Percentiles rank a stretch among this genome's conserved stretches.
Evolutionary conservation across 2,113 vertebrate genomes (phyloP).

Genomic region (Trichomycterus rosablanca): DNA sequence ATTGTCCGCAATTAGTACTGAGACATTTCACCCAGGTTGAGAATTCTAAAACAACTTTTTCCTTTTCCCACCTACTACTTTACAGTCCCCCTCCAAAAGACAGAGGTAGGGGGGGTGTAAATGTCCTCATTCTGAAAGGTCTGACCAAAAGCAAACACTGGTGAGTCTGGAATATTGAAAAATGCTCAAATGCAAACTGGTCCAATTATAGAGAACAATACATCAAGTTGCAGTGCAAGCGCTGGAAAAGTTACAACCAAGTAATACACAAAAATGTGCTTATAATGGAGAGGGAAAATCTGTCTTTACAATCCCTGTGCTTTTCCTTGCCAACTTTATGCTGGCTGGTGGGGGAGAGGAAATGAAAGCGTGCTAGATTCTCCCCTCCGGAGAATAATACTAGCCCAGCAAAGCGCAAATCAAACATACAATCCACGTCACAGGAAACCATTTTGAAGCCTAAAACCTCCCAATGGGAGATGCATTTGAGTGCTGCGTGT

Average conservation of each 20-base stretch:
- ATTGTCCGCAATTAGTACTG: constrained; percentile 64
- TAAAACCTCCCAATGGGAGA: constrained; percentile 75
- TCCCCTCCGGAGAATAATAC: constrained; percentile 73
- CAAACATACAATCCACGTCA: constrained; percentile 78
- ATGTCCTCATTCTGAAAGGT: constrained; percentile 24
- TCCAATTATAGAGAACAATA: constrained; percentile 66
- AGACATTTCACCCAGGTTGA: constrained; percentile 44
- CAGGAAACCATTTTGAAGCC: constrained; percentile 78
- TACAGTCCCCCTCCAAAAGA: constrained; percentile 24
- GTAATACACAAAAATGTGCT: constrained; percentile 62
- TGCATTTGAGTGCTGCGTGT: constrained; percentile 71
- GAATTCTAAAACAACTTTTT: constrained; percentile 32
- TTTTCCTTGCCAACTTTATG: constrained; percentile 69
- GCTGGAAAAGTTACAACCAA: constrained; percentile 61
- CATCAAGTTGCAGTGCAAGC: constrained; percentile 63
- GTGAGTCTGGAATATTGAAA: constrained; percentile 46
- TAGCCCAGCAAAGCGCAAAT: constrained; percentile 78
- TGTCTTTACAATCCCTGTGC: constrained; percentile 70
- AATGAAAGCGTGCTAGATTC: constrained; percentile 78
- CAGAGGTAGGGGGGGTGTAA: constrained; percentile 1
- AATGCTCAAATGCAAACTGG: constrained; percentile 43
- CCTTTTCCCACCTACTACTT: constrained; percentile 30
- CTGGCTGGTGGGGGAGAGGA: constrained; percentile 74
- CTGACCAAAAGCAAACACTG: constrained; percentile 51
- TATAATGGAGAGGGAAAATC: constrained; percentile 65